phyloP scores from a whole-genome alignment of 2,888 invertebrate species.

The Cetonia aurata region DNA sequence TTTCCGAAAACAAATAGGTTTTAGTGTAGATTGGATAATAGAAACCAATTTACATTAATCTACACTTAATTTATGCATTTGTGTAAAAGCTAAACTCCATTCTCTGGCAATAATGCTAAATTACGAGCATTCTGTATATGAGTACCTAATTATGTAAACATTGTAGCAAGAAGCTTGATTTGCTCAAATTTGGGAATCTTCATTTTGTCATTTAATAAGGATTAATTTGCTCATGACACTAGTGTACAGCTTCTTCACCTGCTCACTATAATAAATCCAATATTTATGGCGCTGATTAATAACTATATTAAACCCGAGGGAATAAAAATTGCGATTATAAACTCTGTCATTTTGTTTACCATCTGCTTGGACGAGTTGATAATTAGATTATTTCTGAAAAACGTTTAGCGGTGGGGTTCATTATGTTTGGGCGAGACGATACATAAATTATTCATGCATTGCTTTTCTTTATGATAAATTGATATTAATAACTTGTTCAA shows the following conservation, averaged over 20 bases:
- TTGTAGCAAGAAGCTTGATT: no score
- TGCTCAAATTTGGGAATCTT: neutral
- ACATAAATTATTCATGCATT: conserved; percentile 21
- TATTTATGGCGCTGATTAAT: conserved; percentile 16
- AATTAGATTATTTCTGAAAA: conserved; percentile 36
- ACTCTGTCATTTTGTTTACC: conserved; percentile 29
- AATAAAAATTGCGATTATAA: conserved; percentile 3
- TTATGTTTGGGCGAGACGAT: conserved; percentile 26
- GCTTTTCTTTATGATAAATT: conserved; percentile 25
- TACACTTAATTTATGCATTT: conserved; percentile 20
- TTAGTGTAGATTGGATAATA: conserved; percentile 1
- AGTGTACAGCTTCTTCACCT: neutral
- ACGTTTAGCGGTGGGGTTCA: neutral
- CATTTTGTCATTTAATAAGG: neutral
- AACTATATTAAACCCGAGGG: conserved; percentile 4
- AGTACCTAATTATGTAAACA: no score
- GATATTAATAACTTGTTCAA: conserved; percentile 15
- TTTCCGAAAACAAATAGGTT: neutral
- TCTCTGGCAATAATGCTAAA: conserved; percentile 5
- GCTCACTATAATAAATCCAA: conserved; percentile 23
- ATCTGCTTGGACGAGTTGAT: conserved; percentile 24
- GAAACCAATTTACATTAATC: neutral
- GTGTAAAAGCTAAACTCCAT: conserved; percentile 4
- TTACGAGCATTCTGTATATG: conserved; percentile 5
- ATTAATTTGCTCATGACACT: neutral